These are phyloP conservation scores for Leptura quadrifasciata DNA, from an alignment of 2,888 invertebrate species.

Conservation along the genomic window DNA sequence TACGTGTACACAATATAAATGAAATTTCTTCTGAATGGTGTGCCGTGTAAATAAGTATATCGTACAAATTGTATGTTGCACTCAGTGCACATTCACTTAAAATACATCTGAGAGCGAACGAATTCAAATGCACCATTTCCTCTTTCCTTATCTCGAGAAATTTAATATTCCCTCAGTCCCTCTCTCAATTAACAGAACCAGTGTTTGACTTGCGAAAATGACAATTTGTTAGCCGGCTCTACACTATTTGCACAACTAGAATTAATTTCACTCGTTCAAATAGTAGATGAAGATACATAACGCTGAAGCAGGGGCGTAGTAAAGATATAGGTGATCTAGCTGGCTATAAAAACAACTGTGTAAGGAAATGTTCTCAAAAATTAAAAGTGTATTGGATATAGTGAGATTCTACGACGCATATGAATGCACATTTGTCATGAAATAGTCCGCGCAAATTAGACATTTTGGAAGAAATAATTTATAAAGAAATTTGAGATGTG, in stretches of 20 bases:
- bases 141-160: conserved; percentile 21
- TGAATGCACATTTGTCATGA: no score
- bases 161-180: conserved; percentile 51
- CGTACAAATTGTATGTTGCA: neutral
- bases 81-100: conserved; percentile 7
- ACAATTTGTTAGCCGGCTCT: conserved; percentile 47
- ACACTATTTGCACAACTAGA: conserved; percentile 36
- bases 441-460: no score
- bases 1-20: no score
- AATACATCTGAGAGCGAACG: conserved; percentile 16
- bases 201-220: conserved; percentile 56
- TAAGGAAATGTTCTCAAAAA: neutral
- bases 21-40: no score
- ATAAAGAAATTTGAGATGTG: no score
- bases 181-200: conserved; percentile 53
- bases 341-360: neutral
- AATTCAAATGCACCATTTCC: conserved; percentile 1
- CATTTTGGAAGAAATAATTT: no score
- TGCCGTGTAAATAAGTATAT: neutral
- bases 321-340: neutral
- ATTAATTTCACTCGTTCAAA: conserved; percentile 39
- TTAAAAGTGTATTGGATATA: no score
- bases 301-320: neutral
- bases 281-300: neutral
- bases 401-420: no score